Base-by-base conservation (phyloP, 2,113 vertebrate species). In the Brienomyrus brachyistius region DNA sequence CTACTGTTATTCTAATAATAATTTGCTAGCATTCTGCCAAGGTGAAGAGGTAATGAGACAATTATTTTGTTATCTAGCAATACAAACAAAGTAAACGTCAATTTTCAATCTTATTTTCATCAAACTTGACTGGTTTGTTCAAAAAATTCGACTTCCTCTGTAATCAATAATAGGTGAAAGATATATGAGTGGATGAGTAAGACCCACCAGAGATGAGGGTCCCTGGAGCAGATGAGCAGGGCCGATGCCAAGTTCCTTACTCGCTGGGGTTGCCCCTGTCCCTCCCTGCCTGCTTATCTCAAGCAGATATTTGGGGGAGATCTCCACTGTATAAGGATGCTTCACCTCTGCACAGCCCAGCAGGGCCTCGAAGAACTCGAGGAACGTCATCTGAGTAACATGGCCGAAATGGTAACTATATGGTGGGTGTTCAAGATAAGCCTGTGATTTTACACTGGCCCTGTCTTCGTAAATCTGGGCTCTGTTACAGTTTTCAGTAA, bases 291-390 rank as follows among this genome's bases (percentile, higher is more conserved):
- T 59, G 1, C n/a, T 45, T 31, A 47, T 40, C 3, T 74, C 87
- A 0, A 0, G 4, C 52, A 5, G 82, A 59, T 1, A 31, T 52
- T 59, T 43, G 27, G 85, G 43, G 47, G 47, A 9, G 4, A 31
- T 27, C 35, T 82, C 80, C 1, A 83, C 87, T 23, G 23, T 87
- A n/a, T 48, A 83, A 35, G 87, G 93, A 94, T 89, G 93, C 23
- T 92, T 96, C 9, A 96, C 86, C 52, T 95, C 89, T 0, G 96
- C 96, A 48, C 97, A 98, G 7, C 94, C 94, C n/a, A 99, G 91
- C n/a, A 99, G 94, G 10, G 96, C 96, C 92, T 99, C 98, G 35
- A 97, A 96, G 94, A 99, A 99, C 88, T 99, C 98, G 90, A 99
- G 96, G 93, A 99, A 98, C 1, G 96, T 96, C 70, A 99, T 91